Base-by-base conservation (phyloP, 2,797 vertebrate species). In the Notolepis coatsorum region DNA sequence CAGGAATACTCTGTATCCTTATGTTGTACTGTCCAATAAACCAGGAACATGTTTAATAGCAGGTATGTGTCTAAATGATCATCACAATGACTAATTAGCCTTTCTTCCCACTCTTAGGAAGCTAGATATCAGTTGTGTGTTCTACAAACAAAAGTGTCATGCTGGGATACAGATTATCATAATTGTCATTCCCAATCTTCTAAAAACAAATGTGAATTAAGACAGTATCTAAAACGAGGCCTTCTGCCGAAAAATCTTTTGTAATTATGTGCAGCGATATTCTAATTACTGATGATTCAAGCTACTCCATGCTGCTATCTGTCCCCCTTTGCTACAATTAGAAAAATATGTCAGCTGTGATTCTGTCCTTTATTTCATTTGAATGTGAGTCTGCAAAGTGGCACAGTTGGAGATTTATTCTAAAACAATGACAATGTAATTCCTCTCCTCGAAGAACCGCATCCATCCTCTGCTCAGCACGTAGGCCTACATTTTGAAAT, bases 251-350 rank as follows among this genome's bases (percentile, higher is more conserved):
- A 96, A 97, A 96, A 96, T 95, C 93, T 95, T 97, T 96, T 94
- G 94, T 96, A 98, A 98, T 98, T 97, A 96, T 87, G 92, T 92
- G 73, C 90, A 92, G 93, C 91, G 92, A 97, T 97, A 96, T 97
- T 96, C 93, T 97, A 98, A 98, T 99, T 98, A 95, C 93, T 90
- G 89, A 93, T 90, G 90, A 96, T 97, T 97, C 95, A 81, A 95
- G 92, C 93, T 94, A 93, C 95, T 92, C 91, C 93, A 93, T 92
- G 94, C 94, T 92, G 93, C 79, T 94, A 95, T 53, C 73, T 92
- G 90, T 92, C 87, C 90, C 92, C 93, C 89, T 91, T 93, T 91
- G 89, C 92, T 93, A 95, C 95, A 96, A 96, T 97, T 97, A 93
- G 91, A 95, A 94, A 96, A 95, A 93, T 94, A 95, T 95, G 94